Evolutionary conservation across 2,888 invertebrate species (phyloP), one percentile per base, ranked within the genome.

Genomic region (Busseola fusca): DNA sequence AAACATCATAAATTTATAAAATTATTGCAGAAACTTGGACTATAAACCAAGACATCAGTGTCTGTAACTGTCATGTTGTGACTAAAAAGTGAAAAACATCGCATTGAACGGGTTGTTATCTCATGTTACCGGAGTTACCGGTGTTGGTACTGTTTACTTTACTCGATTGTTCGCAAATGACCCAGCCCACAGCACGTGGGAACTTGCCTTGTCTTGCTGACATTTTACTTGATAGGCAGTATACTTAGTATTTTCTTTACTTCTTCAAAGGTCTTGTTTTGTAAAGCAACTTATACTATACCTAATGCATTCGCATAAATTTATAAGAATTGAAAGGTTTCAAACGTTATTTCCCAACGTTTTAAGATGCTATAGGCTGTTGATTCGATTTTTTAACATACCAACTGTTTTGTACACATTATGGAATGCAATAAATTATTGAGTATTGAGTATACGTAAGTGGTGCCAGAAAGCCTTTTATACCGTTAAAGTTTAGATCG

Each of bases 91-190:
- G n/a, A 12, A 62, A 65, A 62, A 64, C 72, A 62, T 50, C 1
- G 58, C 12, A 54, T n/a, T 48, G 37, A 50, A 56, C 12, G 18
- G 6, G 42, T 37, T 30, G 60, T 54, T 62, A 74, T 69, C 52
- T 54, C 30, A 59, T 42, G 48, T 48, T 1, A 40, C n/a, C 7
- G n/a, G 21, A 21, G 58, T 66, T 45, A 40, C 74, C n/a, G n/a
- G 37, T 34, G 57, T 45, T 66, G 21, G 18, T 45, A 45, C 40
- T 68, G 57, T 68, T 68, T 77, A 68, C 56, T 54, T 76, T 59
- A 30, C 42, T 42, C 16, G 25, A 25, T 9, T 25, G 50, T 50
- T 60, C 37, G 56, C 42, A n/a, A n/a, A n/a, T n/a, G n/a, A n/a
- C n/a, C n/a, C n/a, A n/a, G n/a, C n/a, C n/a, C n/a, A 34, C 18